A percentile compares a stretch with the other conserved stretches of the same genome.
Conservation (phyloP, 2,888 invertebrate genomes). For the Metacarcinus magister region DNA sequence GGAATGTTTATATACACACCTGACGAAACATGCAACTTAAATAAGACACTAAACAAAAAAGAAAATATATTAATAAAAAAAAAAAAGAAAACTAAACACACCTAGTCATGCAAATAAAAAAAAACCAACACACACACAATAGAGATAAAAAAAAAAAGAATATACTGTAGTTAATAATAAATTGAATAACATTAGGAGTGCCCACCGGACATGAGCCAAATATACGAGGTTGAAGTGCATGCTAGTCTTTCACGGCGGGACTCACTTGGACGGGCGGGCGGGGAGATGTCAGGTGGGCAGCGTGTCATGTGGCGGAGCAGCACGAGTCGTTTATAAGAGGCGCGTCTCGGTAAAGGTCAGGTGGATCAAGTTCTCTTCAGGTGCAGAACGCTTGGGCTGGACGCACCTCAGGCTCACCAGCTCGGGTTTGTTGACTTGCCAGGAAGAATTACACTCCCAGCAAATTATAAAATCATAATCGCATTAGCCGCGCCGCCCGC, state of each 20-base stretch:
- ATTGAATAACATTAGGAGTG: not conserved
- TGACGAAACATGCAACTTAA: not conserved
- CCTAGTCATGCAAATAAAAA: too few relatives aligned
- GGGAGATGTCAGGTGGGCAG: not conserved
- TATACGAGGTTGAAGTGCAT: not conserved
- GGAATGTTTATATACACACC: not conserved
- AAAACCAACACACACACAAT: too few relatives aligned
- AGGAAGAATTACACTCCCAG: not conserved
- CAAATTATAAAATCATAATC: conserved; percentile 32
- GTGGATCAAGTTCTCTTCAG: not conserved
- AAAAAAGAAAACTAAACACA: too few relatives aligned
- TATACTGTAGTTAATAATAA: not conserved
- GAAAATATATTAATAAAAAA: not conserved
- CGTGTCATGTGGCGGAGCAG: not conserved
- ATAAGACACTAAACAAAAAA: not conserved
- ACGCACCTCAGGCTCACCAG: not conserved
- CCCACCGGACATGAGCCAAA: not conserved
- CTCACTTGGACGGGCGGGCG: not conserved
- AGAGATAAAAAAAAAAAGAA: not conserved
- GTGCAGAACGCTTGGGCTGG: not conserved
- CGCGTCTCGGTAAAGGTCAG: not conserved
- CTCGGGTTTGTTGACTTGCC: conserved; percentile 36
- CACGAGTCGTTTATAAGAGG: conserved; percentile 3
- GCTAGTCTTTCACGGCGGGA: not conserved
- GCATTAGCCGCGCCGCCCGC: not conserved